phyloP scores from a whole-genome alignment of 1,140 invertebrate genomes.

The Phymorhynchus buccinoides region DNA sequence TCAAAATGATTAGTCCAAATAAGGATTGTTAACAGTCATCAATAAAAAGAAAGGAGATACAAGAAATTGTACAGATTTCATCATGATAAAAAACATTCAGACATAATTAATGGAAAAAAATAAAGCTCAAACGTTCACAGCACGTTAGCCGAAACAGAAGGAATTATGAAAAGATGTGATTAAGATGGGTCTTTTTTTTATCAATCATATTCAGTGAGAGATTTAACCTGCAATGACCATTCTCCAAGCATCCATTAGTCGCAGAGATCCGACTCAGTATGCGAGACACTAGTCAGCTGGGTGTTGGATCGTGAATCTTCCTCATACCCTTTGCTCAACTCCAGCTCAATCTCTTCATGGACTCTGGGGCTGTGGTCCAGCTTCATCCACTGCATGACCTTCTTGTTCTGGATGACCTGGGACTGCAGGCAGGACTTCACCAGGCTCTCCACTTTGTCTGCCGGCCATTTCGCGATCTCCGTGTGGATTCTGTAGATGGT shows the following conservation, averaged over 20 bases:
- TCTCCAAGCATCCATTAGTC: background rate
- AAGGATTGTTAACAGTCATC: no score
- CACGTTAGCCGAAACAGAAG: no score
- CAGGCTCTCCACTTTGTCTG: background rate
- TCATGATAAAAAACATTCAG: no score
- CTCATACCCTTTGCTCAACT: background rate
- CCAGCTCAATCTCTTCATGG: background rate
- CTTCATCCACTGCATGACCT: conserved; percentile 34
- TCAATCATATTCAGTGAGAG: no score
- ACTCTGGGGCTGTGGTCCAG: background rate
- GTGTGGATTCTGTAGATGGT: background rate
- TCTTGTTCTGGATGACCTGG: background rate
- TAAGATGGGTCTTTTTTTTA: no score
- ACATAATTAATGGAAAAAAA: no score
- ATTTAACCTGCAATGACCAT: no score
- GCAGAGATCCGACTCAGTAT: background rate
- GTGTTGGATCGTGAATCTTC: background rate
- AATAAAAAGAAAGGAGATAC: no score
- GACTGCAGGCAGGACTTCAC: background rate
- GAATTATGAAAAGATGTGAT: no score
- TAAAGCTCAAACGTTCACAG: no score
- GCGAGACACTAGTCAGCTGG: background rate
- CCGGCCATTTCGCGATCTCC: conserved; percentile 3
- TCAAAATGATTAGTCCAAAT: no score
- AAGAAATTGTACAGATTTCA: no score